Base-by-base conservation (phyloP, 2,888 invertebrate species). In the Dyspetes luteomarginatus region DNA sequence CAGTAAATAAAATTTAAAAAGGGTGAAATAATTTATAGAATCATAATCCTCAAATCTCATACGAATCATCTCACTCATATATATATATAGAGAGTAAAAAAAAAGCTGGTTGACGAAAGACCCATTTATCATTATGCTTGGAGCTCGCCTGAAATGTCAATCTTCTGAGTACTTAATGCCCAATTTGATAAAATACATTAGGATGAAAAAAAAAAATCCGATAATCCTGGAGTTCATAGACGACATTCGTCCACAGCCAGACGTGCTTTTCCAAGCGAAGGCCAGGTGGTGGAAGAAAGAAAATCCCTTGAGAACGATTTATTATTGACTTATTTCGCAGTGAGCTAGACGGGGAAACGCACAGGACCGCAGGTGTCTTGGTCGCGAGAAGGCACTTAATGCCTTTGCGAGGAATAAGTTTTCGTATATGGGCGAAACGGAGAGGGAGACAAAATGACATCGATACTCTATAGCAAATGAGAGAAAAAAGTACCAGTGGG, bases 251-350 rank as follows among this genome's bases (percentile, higher is more conserved):
- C n/a, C n/a, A n/a, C n/a, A n/a, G n/a, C n/a, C n/a, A n/a, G n/a
- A n/a, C n/a, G n/a, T n/a, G n/a, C n/a, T n/a, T n/a, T n/a, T n/a
- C n/a, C n/a, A n/a, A n/a, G n/a, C n/a, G n/a, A n/a, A n/a, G n/a
- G n/a, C n/a, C n/a, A n/a, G n/a, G n/a, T n/a, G n/a, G n/a, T n/a
- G n/a, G n/a, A n/a, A n/a, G n/a, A n/a, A n/a, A n/a, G n/a, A 55
- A 77, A 75, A 41, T 71, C 81, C 82, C 81, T 28, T 3, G 71
- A 75, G 80, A 81, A 68, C 83, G 83, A 86, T 86, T 84, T 86
- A 84, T 86, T 87, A 86, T 87, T 87, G 84, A 86, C 74, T 86
- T 85, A 86, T 86, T 86, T 86, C 82, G 74, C 81, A 36, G 50
- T 26, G 12, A n/a, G 65, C 52, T 76, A 56, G 73, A 75, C 85